Conservation (phyloP, 1,140 invertebrate species). For the Anastrepha ludens region DNA sequence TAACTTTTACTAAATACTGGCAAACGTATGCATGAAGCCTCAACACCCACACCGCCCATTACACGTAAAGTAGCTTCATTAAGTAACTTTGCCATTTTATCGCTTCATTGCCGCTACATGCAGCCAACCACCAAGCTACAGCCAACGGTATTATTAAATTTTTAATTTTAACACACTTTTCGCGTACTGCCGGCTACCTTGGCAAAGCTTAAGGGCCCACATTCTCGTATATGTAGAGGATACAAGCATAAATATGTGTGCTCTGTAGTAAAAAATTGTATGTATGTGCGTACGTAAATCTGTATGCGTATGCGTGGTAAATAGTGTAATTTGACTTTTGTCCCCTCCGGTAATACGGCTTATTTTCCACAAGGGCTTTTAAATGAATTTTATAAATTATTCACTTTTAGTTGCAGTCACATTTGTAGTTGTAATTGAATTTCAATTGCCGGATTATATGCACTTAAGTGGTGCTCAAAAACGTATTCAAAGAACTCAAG, state of each 20-base stretch:
- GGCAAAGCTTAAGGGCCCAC: background rate
- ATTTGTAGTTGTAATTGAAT: conserved; percentile 50
- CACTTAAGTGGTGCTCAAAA: conserved; percentile 34
- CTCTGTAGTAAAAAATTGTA: background rate
- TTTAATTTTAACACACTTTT: conserved; percentile 50
- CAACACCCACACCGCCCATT: conserved; percentile 2
- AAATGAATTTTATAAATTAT: conserved; percentile 52
- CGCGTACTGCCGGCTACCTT: background rate
- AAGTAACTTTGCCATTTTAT: conserved; percentile 7
- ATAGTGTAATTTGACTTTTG: conserved; percentile 23
- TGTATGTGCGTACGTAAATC: too few species aligned
- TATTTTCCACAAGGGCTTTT: conserved; percentile 21
- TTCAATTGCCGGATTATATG: conserved; percentile 40
- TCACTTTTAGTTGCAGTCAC: background rate
- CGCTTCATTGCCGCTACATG: conserved; percentile 44
- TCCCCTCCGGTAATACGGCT: background rate
- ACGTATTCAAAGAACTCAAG: background rate
- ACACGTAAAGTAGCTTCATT: conserved; percentile 37
- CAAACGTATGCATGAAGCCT: background rate
- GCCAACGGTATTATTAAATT: conserved; percentile 30
- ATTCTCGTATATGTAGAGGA: background rate
- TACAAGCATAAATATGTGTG: background rate
- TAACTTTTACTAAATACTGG: conserved; percentile 33
- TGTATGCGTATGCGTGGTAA: background rate
- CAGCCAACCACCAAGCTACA: background rate